Evolutionary conservation across 2,888 invertebrate genomes (phyloP), one percentile per base, ranked within the genome.

Genomic region (Microctonus brassicae): DNA sequence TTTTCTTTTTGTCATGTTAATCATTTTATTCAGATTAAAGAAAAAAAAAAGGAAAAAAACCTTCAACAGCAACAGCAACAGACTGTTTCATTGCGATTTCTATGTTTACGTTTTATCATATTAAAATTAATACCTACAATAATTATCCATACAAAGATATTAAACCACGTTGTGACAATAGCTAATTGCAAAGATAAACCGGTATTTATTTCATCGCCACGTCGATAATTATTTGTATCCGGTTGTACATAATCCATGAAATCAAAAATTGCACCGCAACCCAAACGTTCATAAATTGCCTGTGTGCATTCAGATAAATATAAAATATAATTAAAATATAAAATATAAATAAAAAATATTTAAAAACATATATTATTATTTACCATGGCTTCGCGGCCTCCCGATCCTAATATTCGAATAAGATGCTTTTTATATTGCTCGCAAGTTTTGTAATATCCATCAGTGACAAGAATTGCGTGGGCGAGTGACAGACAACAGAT

Each of bases 191-290:
- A 88, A 11, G 93, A 90, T 3, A 92, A 82, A 0, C 93, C 93
- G 0, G 94, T 95, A 82, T 95, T 93, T 52, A 95, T 94, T 75
- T 90, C 90, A 62, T 91, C 92, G 10, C 91, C 91, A 39, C 92
- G 90, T 26, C 92, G 89, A 77, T 91, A 91, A 76, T 92, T 91
- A 63, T 91, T 91, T 0, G 91, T 89, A 78, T 93, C 92, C 64
- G 93, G 92, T 73, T 94, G 93, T 72, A 95, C 88, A 80, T 94
- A 95, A 84, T 95, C 95, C 94, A 95, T 94, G 84, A 94, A 95
- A 87, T 95, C 95, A 78, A 92, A 93, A 63, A 95, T 91, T 0
- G 94, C 92, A 71, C 92, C 92, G 83, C 95, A 95, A 0, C 91
- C 88, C 2, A 95, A 87, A 11, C 95, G 91, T 72, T 90, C 89